These are phyloP conservation scores for Sminthopsis crassicaudata DNA, from an alignment of 2,113 vertebrate genomes.

Conservation along the genomic window DNA sequence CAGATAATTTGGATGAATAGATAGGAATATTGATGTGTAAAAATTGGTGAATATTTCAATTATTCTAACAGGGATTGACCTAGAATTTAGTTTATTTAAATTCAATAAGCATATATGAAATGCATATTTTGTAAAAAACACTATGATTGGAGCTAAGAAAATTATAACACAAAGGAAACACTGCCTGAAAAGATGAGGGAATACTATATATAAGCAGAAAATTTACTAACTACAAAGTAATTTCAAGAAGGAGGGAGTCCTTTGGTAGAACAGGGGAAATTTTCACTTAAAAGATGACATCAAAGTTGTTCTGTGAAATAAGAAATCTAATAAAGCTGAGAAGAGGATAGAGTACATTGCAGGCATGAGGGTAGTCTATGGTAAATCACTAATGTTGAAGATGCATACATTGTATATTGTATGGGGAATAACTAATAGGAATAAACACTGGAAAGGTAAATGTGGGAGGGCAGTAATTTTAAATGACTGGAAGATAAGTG, in stretches of 20 bases:
- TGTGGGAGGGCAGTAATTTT: neutral
- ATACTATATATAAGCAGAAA: neutral
- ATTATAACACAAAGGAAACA: neutral
- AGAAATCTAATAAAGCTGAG: neutral
- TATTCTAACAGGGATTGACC: neutral
- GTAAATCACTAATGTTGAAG: neutral
- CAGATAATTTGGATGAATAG: neutral
- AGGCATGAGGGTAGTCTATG: neutral
- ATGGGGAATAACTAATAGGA: neutral
- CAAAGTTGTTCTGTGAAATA: neutral
- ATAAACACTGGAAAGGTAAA: neutral
- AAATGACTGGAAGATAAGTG: neutral
- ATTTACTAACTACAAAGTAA: neutral
- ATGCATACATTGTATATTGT: neutral
- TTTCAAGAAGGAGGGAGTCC: neutral
- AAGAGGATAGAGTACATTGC: neutral
- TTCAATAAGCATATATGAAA: neutral
- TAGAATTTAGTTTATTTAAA: neutral
- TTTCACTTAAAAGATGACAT: neutral
- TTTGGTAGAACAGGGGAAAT: neutral
- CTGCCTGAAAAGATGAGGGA: neutral
- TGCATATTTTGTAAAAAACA: conserved; percentile 70
- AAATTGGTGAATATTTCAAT: neutral
- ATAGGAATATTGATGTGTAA: neutral
- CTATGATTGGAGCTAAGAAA: neutral